These are phyloP conservation scores for Amphiduros pacificus DNA, from an alignment of 2,888 invertebrate genomes.

Conservation along the genomic window DNA sequence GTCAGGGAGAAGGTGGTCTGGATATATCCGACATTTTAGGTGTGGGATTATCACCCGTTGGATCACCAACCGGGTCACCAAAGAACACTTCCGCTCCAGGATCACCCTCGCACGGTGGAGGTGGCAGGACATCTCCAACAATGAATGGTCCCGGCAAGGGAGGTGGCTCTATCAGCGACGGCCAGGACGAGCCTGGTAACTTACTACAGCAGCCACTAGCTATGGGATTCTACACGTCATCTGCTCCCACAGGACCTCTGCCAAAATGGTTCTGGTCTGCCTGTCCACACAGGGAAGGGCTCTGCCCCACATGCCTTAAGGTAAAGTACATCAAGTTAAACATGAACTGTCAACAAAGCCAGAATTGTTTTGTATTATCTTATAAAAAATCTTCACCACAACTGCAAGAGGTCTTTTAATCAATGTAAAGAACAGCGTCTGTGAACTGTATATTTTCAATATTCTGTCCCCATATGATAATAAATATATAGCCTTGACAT, in stretches of 20 bases:
- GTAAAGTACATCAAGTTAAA: too few relatives aligned
- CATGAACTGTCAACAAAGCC: too few relatives aligned
- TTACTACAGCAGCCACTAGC: conserved; percentile 96
- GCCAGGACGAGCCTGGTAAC: conserved; percentile 18
- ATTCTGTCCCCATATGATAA: too few relatives aligned
- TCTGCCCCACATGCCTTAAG: conserved; percentile 91
- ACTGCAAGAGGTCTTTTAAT: too few relatives aligned
- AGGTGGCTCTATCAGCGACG: conserved; percentile 3
- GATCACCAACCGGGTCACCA: conserved; percentile 10
- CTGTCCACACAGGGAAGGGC: conserved; percentile 88
- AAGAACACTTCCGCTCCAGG: conserved; percentile 20
- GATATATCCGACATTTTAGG: conserved; percentile 8
- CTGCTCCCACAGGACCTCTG: conserved; percentile 67
- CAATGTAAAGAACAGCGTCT: too few relatives aligned
- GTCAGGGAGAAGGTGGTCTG: conserved; percentile 13
- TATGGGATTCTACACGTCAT: conserved; percentile 94
- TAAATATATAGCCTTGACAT: too few relatives aligned
- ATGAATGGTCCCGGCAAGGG: neutral
- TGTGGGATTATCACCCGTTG: conserved; percentile 2
- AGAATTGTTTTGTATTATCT: too few relatives aligned
- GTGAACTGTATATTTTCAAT: too few relatives aligned
- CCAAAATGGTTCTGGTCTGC: conserved; percentile 78
- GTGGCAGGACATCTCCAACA: neutral
- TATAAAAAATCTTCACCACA: too few relatives aligned
- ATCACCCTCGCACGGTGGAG: conserved; percentile 14